Evolutionary conservation across 2,888 invertebrate species (phyloP), one percentile per base, ranked within the genome.

Genomic region (Halictus quadricinctus): DNA sequence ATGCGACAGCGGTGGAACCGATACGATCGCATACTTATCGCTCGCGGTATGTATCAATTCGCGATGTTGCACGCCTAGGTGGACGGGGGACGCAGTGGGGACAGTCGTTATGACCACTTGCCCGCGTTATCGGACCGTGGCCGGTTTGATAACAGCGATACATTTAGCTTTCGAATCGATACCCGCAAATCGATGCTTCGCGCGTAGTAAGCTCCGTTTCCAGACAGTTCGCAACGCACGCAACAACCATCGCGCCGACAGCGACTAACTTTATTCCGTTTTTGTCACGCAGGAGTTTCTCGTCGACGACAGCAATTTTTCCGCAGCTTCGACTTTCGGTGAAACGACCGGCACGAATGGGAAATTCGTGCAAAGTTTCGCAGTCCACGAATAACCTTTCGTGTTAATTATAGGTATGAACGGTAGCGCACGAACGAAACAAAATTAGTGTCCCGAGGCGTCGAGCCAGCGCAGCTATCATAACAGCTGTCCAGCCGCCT

Each of bases 21-120:
- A 64, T 64, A 29, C 64, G 64, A 64, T 64, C 64, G 64, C 64
- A 29, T 64, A 29, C 64, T 64, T 64, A 64, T 64, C 64, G 64
- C 64, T 64, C 29, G 29, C 15, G 7, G 18, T 64, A 29, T 1
- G 64, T 29, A 64, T 64, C 64, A 64, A 64, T 64, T 64, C 29
- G 64, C 64, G 8, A 8, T 8, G 64, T 29, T 18, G 64, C 0
- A 18, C 29, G 29, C 64, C 64, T 18, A 29, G 15, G 13, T 29
- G 25, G 7, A 64, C 7, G 29, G 29, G n/a, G 29, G 36, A 18
- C 29, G 29, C 25, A 18, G 15, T 13, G 18, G 29, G 64, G 64
- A 64, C 64, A 29, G 64, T 64, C 64, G 64, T 64, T 64, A 64
- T 18, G 64, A 64, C 64, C 64, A 29, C 29, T 64, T 18, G 64